Conservation (phyloP, 2,888 invertebrate species). For the Agrotis segetum region DNA sequence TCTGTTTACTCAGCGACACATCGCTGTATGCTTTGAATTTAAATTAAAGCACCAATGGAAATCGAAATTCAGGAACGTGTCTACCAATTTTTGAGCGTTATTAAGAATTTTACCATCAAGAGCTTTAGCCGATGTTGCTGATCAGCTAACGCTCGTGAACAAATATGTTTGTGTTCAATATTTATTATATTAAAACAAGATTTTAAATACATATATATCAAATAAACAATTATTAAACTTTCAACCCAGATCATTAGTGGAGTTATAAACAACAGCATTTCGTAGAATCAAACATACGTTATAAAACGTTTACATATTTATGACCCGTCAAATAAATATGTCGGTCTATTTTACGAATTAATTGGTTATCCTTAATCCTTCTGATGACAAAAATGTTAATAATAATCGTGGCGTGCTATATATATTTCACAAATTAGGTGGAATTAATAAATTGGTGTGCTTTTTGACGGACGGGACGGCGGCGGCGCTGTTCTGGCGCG, state of each 20-base stretch:
- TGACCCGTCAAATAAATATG: conserved; percentile 63
- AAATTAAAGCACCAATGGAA: conserved; percentile 82
- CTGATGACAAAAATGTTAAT: conserved; percentile 87
- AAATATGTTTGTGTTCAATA: conserved; percentile 15
- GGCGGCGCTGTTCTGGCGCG: conserved; percentile 74
- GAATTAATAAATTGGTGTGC: conserved; percentile 84
- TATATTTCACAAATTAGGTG: conserved; percentile 84
- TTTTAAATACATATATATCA: conserved; percentile 1
- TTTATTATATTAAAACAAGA: conserved; percentile 10
- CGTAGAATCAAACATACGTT: conserved; percentile 43
- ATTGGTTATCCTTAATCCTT: conserved; percentile 80
- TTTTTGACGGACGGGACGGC: conserved; percentile 74
- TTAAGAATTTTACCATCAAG: conserved; percentile 63
- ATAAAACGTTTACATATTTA: conserved; percentile 65
- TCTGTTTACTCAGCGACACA: conserved; percentile 86
- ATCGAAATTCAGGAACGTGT: conserved; percentile 79
- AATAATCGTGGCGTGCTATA: conserved; percentile 80
- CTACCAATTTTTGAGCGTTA: conserved; percentile 73
- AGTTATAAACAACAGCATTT: conserved; percentile 53
- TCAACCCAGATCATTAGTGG: conserved; percentile 45
- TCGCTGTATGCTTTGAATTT: conserved; percentile 85
- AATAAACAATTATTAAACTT: conserved; percentile 45
- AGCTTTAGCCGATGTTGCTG: conserved; percentile 28
- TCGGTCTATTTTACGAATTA: conserved; percentile 72
- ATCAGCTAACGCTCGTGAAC: conserved; percentile 21